phyloP scores from a whole-genome alignment of 2,888 invertebrate species.

The Lomographa bimaculata region DNA sequence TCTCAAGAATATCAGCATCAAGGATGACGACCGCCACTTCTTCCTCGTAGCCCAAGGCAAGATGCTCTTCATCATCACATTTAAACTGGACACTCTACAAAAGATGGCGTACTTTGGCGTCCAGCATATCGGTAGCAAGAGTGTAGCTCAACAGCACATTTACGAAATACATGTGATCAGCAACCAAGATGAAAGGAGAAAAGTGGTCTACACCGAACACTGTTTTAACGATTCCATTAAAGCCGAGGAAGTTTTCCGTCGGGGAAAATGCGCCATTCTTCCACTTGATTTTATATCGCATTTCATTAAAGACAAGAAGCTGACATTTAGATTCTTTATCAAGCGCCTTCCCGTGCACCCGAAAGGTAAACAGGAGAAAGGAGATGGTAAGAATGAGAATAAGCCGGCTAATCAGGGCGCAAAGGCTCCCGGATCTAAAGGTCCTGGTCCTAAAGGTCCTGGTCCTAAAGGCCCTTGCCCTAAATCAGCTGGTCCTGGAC shows the following conservation, averaged over 20 bases:
- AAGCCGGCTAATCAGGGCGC: conserved; percentile 25
- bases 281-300: conserved; percentile 56
- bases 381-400: conserved; percentile 27
- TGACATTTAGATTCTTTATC: conserved; percentile 61
- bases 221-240: conserved; percentile 67
- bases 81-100: conserved; percentile 64
- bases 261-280: conserved; percentile 61
- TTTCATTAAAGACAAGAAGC: conserved; percentile 57
- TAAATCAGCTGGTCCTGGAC: too few relatives aligned
- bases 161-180: conserved; percentile 68
- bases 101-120: conserved; percentile 68
- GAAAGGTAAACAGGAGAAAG: conserved; percentile 20
- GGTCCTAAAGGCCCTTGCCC: not conserved
- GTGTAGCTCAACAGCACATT: conserved; percentile 58
- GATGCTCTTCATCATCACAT: conserved; percentile 61
- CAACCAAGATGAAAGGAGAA: conserved; percentile 56
- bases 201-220: conserved; percentile 61
- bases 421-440: conserved; percentile 41
- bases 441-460: conserved; percentile 30
- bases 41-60: conserved; percentile 58
- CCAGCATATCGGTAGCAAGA: conserved; percentile 67
- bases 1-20: conserved; percentile 44
- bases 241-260: conserved; percentile 62
- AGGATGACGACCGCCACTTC: conserved; percentile 58
- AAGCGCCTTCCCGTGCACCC: conserved; percentile 43